Conservation (phyloP, 2,888 invertebrate species). For the Molanna angustata region DNA sequence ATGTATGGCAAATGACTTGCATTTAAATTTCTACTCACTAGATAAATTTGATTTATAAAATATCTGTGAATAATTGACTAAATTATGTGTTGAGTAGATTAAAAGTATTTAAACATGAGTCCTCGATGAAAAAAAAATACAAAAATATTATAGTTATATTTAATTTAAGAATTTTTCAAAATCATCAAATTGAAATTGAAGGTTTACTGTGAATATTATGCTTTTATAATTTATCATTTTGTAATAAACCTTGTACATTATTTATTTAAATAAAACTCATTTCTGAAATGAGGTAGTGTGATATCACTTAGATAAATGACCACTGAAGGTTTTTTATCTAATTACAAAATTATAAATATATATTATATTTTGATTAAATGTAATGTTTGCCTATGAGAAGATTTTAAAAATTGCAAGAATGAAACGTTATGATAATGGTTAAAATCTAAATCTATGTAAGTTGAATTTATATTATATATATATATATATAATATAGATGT, state of each 20-base stretch:
- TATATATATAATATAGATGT: conserved; percentile 25
- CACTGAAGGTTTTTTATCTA: conserved; percentile 26
- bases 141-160: no score
- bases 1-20: no score
- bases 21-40: no score
- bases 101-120: no score
- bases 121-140: no score
- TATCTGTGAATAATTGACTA: no score
- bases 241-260: conserved; percentile 21
- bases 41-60: no score
- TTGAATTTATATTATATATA: conserved; percentile 28
- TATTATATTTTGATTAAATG: conserved; percentile 31
- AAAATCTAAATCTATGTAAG: conserved; percentile 34
- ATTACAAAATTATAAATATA: conserved; percentile 20
- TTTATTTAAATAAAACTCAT: conserved; percentile 28
- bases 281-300: conserved; percentile 34
- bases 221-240: no score
- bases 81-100: no score
- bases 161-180: no score
- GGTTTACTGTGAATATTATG: no score
- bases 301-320: conserved; percentile 31
- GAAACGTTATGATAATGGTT: conserved; percentile 32
- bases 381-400: conserved; percentile 32
- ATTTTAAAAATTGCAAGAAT: conserved; percentile 30
- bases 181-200: no score